Conservation (phyloP, 1,140 invertebrate genomes). For the Trachelipus rathkii region DNA sequence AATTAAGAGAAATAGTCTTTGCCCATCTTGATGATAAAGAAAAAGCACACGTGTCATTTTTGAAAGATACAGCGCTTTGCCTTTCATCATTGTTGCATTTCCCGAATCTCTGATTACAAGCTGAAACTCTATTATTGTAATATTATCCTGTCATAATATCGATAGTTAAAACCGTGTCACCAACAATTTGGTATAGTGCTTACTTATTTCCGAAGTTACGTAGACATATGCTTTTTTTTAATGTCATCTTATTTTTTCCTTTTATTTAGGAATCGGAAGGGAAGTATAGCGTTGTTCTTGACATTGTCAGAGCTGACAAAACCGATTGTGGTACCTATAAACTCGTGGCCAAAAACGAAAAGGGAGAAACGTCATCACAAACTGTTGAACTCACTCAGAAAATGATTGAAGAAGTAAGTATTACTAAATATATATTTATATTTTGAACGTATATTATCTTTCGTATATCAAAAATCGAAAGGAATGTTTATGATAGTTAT, state of each 20-base stretch:
- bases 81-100: too few species aligned
- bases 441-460: conserved; percentile 22
- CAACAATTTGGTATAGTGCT: too few species aligned
- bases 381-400: conserved; percentile 73
- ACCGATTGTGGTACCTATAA: conserved; percentile 84
- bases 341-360: conserved; percentile 85
- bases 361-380: conserved; percentile 86
- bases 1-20: too few species aligned
- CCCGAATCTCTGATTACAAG: too few species aligned
- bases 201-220: too few species aligned
- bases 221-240: background rate
- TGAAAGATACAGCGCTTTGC: too few species aligned
- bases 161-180: too few species aligned
- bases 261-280: conserved; percentile 51
- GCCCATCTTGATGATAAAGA: too few species aligned
- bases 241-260: background rate
- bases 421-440: conserved; percentile 63
- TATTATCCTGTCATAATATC: too few species aligned
- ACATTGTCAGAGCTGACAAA: conserved; percentile 72
- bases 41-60: too few species aligned
- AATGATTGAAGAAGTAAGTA: conserved; percentile 57
- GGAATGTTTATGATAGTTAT: background rate
- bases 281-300: conserved; percentile 79
- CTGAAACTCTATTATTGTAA: too few species aligned
- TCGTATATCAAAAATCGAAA: conserved; percentile 16